Evolutionary conservation across 2,113 vertebrate species (phyloP).

Genomic region (Hucho hucho): DNA sequence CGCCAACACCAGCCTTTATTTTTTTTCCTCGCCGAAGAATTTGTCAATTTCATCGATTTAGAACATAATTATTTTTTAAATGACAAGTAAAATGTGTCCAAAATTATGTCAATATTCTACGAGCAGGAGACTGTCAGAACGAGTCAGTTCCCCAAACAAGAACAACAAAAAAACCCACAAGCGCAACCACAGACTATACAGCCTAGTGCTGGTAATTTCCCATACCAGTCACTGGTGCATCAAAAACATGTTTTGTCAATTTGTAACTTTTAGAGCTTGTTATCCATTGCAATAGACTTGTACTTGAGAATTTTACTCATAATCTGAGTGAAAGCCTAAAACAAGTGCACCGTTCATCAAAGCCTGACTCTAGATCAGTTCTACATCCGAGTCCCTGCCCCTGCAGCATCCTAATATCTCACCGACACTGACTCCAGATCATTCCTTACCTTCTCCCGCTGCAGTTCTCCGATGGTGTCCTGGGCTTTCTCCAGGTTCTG

Average conservation of each 20-base stretch:
- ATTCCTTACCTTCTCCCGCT: constrained; percentile 82
- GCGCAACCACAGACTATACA: background rate
- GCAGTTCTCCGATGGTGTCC: constrained; percentile 85
- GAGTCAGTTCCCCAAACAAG: background rate
- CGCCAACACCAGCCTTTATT: background rate
- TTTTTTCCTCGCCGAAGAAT: background rate
- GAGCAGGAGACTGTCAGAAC: background rate
- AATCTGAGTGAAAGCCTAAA: too few species aligned
- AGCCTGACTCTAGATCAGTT: background rate
- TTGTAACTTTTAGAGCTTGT: too few species aligned
- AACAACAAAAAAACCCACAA: background rate
- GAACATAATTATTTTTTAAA: background rate
- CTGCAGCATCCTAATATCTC: background rate
- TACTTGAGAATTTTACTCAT: background rate
- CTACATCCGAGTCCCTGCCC: background rate
- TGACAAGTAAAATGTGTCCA: background rate
- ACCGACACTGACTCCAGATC: background rate
- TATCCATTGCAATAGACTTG: background rate
- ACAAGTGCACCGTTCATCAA: too few species aligned
- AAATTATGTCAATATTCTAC: background rate
- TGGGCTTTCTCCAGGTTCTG: constrained; percentile 88
- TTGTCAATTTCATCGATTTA: background rate
- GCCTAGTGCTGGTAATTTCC: background rate
- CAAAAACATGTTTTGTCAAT: too few species aligned
- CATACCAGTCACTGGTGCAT: background rate